phyloP scores from a whole-genome alignment of 2,888 invertebrate species.

The Xanthia togata region DNA sequence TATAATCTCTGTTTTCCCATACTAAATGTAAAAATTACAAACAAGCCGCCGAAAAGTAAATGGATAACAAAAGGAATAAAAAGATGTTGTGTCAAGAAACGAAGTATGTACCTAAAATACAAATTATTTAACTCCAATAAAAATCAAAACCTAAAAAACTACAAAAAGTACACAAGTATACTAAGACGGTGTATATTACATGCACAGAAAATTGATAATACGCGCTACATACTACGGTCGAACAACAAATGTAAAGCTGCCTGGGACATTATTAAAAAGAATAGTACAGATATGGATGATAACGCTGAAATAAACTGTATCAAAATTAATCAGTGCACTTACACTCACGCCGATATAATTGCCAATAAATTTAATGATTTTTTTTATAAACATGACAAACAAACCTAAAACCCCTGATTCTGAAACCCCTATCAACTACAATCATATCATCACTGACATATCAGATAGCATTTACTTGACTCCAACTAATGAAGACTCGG shows the following conservation, averaged over 20 bases:
- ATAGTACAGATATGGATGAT: no score
- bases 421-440: not conserved
- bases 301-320: no score
- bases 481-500: not conserved
- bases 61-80: conserved; percentile 27
- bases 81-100: conserved; percentile 11
- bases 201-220: no score
- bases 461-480: not conserved
- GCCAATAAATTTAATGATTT: not conserved
- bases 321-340: no score
- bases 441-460: not conserved
- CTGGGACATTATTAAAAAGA: no score
- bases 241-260: no score
- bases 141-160: no score
- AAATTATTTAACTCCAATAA: no score
- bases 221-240: no score
- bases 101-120: conserved; percentile 18
- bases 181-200: no score
- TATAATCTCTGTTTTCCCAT: conserved; percentile 26
- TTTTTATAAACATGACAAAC: conserved; percentile 1
- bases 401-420: not conserved
- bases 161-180: no score
- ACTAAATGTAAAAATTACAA: conserved; percentile 20
- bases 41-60: not conserved
- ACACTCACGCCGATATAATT: no score